Base-by-base conservation (phyloP, 2,888 invertebrate genomes). In the Tinea trinotella region DNA sequence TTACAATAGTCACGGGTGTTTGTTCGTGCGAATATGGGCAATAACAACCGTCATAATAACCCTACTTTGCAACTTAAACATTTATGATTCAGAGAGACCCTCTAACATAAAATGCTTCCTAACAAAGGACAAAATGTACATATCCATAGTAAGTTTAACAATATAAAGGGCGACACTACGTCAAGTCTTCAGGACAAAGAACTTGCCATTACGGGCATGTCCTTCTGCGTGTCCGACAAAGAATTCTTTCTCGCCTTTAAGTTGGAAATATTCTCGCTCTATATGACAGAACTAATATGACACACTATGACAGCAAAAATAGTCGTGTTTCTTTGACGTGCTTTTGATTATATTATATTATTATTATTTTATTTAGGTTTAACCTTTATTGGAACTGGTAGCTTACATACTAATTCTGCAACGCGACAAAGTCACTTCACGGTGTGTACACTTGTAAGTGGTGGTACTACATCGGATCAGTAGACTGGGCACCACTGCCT, bases 101-200 rank as follows among this genome's bases (percentile, higher is more conserved):
- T 40, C 40, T 13, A 13, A 40, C 40, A 40, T 15, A 6, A n/a
- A n/a, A 40, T n/a, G 12, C 40, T 40, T 15, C 40, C 12, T 15
- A 40, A 40, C 40, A 40, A 40, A 40, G 40, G 13, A 40, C 40
- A 7, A 40, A 40, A 40, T 15, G 12, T 40, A 40, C 40, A 40
- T 40, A 40, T 40, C 40, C 15, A 40, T 40, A 46, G 19, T 46
- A 46, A 50, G 15, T 24, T 24, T 12, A 13, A 50, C 9, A 24
- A 48, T 15, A 50, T 50, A 50, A 50, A 50, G 50, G 50, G 24
- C 13, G 50, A 20, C 48, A 18, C 19, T 20, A 48, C 19, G 40
- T 40, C 40, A 40, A 48, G 52, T 35, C 52, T 15, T 20, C 53
- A 20, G 53, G 22, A 53, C 53, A 53, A 53, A 53, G 36, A 53